These are phyloP conservation scores for Eucera pruinosa DNA, from an alignment of 2,888 invertebrate genomes.

Conservation along the genomic window DNA sequence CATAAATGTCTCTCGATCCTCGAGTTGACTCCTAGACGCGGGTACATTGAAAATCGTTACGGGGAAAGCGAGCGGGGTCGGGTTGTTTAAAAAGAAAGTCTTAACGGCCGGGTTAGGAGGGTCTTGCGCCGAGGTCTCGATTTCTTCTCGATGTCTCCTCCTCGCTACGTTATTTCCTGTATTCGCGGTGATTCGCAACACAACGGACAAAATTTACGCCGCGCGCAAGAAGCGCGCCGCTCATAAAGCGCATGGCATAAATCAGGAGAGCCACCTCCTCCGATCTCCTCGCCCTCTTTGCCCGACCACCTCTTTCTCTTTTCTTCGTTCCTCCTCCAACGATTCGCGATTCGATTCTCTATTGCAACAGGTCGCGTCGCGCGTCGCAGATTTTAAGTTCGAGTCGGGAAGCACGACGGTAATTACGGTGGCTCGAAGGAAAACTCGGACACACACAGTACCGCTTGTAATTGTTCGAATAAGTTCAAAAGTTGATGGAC, in stretches of 20 bases:
- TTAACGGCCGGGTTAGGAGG: constrained; percentile 17
- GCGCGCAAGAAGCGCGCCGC: constrained; percentile 66
- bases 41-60: constrained; percentile 24
- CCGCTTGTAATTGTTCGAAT: no score
- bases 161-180: constrained; percentile 39
- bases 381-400: constrained; percentile 73
- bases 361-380: constrained; percentile 48
- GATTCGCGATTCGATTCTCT: constrained; percentile 58
- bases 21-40: not conserved
- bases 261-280: constrained; percentile 70
- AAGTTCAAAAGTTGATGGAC: no score
- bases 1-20: constrained; percentile 14
- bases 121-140: constrained; percentile 21
- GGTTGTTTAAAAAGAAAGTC: constrained; percentile 35
- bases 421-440: no score
- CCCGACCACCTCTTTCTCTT: constrained; percentile 32
- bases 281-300: constrained; percentile 50
- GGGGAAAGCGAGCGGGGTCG: constrained; percentile 35
- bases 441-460: no score
- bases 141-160: constrained; percentile 23
- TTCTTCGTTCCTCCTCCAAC: constrained; percentile 18
- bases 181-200: constrained; percentile 48
- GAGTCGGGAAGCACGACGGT: constrained; percentile 67
- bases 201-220: constrained; percentile 72
- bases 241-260: constrained; percentile 79